phyloP scores from a whole-genome alignment of 2,888 invertebrate genomes.

The Sympetrum striolatum region DNA sequence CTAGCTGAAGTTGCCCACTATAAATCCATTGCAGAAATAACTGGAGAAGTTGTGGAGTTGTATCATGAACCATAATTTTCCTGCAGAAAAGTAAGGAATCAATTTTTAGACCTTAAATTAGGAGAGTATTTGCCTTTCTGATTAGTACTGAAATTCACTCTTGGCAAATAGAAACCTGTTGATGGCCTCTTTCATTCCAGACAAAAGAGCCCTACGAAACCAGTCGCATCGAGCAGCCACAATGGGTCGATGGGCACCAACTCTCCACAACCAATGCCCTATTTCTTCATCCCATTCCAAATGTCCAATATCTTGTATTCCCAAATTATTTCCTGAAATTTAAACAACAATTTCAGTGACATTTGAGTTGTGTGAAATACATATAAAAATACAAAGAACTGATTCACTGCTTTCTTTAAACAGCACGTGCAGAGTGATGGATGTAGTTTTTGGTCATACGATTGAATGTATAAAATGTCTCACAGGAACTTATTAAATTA shows the following conservation, averaged over 20 bases:
- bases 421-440: too few species aligned
- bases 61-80: slow-evolving; percentile 72
- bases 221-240: slow-evolving; percentile 73
- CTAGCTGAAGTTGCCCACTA: slow-evolving; percentile 63
- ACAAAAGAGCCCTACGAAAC: slow-evolving; percentile 71
- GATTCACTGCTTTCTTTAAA: too few species aligned
- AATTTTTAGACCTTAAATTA: not conserved
- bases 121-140: too few species aligned
- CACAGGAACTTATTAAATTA: too few species aligned
- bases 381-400: too few species aligned
- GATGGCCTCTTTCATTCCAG: slow-evolving; percentile 75
- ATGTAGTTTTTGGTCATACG: too few species aligned
- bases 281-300: slow-evolving; percentile 21
- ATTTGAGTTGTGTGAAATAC: too few species aligned
- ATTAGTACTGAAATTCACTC: too few species aligned
- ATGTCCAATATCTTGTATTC: not conserved
- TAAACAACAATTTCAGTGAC: too few species aligned
- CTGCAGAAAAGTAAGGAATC: slow-evolving; percentile 57
- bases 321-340: not conserved
- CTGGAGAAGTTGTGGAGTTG: slow-evolving; percentile 68
- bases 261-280: slow-evolving; percentile 56
- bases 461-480: too few species aligned
- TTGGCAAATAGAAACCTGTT: slow-evolving; percentile 62
- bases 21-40: slow-evolving; percentile 71
- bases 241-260: slow-evolving; percentile 70